These are phyloP conservation scores for Cydia amplana DNA, from an alignment of 1,140 invertebrate species.

Conservation along the genomic window DNA sequence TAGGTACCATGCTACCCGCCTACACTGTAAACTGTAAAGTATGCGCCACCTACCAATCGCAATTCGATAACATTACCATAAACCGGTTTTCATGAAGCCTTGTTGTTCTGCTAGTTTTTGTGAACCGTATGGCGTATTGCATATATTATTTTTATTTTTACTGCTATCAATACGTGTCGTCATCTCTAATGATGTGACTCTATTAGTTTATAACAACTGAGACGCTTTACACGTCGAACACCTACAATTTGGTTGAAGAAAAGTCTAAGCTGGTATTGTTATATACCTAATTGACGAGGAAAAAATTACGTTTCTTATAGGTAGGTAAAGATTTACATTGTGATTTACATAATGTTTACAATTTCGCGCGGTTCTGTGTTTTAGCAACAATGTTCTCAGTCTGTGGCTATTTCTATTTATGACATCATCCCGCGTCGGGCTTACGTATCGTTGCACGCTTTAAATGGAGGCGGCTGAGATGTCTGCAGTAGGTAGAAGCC, in stretches of 20 bases:
- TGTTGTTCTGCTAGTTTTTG: conserved; percentile 26
- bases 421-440: conserved; percentile 77
- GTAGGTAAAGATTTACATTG: conserved; percentile 37
- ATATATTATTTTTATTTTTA: neutral
- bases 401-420: conserved; percentile 78
- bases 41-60: conserved; percentile 37
- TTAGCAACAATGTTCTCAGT: conserved; percentile 55
- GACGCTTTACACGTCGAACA: too few relatives aligned
- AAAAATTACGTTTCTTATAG: conserved; percentile 9
- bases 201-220: neutral
- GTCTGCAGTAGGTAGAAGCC: conserved; percentile 75
- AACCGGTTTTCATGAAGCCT: conserved; percentile 50
- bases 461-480: conserved; percentile 77
- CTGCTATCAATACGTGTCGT: conserved; percentile 10
- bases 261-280: neutral
- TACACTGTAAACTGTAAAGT: conserved; percentile 30
- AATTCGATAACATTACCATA: conserved; percentile 58
- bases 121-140: conserved; percentile 11
- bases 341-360: conserved; percentile 50
- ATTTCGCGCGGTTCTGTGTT: conserved; percentile 51
- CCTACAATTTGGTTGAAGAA: neutral
- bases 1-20: too few relatives aligned
- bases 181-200: neutral
- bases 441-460: conserved; percentile 78
- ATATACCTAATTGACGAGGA: neutral